A percentile compares a stretch with the other conserved stretches of the same genome.
Evolutionary conservation across 2,888 invertebrate genomes (phyloP).

Genomic region (Noctua pronuba): DNA sequence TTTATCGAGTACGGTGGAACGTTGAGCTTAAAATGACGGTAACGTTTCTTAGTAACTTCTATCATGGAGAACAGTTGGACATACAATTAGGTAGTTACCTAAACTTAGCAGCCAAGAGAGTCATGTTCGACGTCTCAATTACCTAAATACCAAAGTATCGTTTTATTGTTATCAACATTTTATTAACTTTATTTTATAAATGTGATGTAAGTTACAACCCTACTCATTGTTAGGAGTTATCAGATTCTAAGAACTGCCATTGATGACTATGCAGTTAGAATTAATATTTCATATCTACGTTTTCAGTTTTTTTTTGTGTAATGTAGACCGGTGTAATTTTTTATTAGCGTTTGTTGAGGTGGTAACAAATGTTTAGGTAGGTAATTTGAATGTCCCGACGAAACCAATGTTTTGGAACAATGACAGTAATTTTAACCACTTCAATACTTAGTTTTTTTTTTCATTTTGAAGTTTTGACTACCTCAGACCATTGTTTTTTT

Average conservation of each 20-base stretch:
- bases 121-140: not conserved
- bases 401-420: slow-evolving; percentile 8
- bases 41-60: not conserved
- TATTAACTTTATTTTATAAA: not conserved
- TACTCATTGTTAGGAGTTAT: slow-evolving; percentile 44
- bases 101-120: not conserved
- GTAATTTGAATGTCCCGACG: not conserved
- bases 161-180: not conserved
- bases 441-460: not conserved
- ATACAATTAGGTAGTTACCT: not conserved
- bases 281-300: slow-evolving; percentile 48
- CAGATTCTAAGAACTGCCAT: slow-evolving; percentile 55
- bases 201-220: slow-evolving; percentile 37
- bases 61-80: not conserved
- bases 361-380: slow-evolving; percentile 4
- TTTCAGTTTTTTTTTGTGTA: slow-evolving; percentile 39
- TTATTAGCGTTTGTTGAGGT: not conserved
- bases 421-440: not conserved
- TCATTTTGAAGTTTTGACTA: not conserved
- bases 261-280: slow-evolving; percentile 56
- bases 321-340: slow-evolving; percentile 9
- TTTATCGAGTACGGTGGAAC: not conserved
- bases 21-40: not conserved
- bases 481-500: not conserved
- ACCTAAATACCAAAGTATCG: not conserved